Conservation (phyloP, 2,113 vertebrate species). For the Hemicordylus capensis region DNA sequence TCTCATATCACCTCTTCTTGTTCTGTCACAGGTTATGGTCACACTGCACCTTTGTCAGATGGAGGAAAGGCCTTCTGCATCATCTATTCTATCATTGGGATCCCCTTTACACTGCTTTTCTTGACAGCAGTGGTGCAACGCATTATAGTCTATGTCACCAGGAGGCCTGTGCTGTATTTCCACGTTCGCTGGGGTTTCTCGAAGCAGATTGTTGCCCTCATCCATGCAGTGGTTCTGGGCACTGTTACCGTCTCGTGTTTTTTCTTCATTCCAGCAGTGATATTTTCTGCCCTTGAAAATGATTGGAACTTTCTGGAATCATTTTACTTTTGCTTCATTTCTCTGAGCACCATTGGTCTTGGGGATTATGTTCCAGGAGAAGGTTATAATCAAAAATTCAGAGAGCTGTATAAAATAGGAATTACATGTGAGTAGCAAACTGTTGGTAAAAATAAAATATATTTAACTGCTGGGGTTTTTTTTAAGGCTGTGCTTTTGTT, state of each 20-base stretch:
- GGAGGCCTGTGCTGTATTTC: slow-evolving; percentile 86
- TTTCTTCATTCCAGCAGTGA: slow-evolving; percentile 92
- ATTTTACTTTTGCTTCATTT: slow-evolving; percentile 98
- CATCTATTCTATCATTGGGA: slow-evolving; percentile 93
- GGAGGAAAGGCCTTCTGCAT: slow-evolving; percentile 97
- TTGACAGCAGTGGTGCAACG: slow-evolving; percentile 96
- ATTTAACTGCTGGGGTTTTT: background rate
- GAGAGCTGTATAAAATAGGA: slow-evolving; percentile 93
- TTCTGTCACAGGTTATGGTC: slow-evolving; percentile 88
- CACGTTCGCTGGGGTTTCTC: slow-evolving; percentile 91
- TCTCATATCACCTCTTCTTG: background rate
- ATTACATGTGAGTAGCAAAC: slow-evolving; percentile 88
- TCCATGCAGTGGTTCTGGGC: slow-evolving; percentile 86
- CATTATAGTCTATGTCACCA: slow-evolving; percentile 88
- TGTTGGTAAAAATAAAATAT: background rate
- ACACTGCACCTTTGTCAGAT: slow-evolving; percentile 93
- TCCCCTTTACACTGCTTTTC: slow-evolving; percentile 96
- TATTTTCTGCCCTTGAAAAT: slow-evolving; percentile 91
- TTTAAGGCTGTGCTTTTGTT: background rate
- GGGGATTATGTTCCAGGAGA: slow-evolving; percentile 97
- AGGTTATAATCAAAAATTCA: slow-evolving; percentile 89
- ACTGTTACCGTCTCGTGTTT: slow-evolving; percentile 84
- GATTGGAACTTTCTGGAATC: slow-evolving; percentile 98
- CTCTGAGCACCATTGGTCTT: slow-evolving; percentile 94
- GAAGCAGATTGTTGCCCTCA: slow-evolving; percentile 87